These are phyloP conservation scores for Dinoponera quadriceps DNA, from an alignment of 1,140 invertebrate species.

Conservation along the genomic window DNA sequence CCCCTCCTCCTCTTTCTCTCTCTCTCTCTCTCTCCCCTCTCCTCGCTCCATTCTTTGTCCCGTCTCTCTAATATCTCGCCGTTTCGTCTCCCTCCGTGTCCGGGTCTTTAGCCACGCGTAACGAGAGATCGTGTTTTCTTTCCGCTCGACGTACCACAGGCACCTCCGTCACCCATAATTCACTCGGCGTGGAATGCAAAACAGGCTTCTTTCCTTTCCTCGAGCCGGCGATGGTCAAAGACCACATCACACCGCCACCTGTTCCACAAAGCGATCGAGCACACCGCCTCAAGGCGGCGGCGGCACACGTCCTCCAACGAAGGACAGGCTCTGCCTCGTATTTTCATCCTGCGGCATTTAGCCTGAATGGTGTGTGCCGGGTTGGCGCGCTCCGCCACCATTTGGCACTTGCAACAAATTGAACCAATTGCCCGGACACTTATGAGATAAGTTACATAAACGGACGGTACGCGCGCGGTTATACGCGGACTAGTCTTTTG, in stretches of 20 bases:
- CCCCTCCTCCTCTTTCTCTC: background rate
- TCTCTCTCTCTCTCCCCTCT: background rate
- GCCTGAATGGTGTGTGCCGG: constrained; percentile 37
- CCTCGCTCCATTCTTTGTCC: constrained; percentile 63
- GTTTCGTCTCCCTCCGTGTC: background rate
- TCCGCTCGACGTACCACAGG: constrained; percentile 62
- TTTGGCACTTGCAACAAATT: constrained; percentile 62
- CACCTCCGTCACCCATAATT: constrained; percentile 64
- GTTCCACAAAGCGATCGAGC: background rate
- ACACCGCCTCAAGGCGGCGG: background rate
- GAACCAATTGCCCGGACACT: constrained; percentile 68
- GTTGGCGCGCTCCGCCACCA: constrained; percentile 33
- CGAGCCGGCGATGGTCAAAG: constrained; percentile 43
- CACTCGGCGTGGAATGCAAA: constrained; percentile 67
- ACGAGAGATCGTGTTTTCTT: constrained; percentile 75
- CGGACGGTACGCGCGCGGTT: constrained; percentile 2
- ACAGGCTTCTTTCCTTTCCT: constrained; percentile 31
- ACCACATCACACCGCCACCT: constrained; percentile 19
- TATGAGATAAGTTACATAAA: constrained; percentile 70
- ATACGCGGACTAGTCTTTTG: constrained; percentile 31
- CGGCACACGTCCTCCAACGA: constrained; percentile 20
- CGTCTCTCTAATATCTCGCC: background rate
- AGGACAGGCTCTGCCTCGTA: constrained; percentile 29
- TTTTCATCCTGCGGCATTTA: constrained; percentile 47
- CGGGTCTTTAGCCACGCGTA: constrained; percentile 71